phyloP scores from a whole-genome alignment of 2,797 vertebrate genomes.

The Cyclopterus lumpus region DNA sequence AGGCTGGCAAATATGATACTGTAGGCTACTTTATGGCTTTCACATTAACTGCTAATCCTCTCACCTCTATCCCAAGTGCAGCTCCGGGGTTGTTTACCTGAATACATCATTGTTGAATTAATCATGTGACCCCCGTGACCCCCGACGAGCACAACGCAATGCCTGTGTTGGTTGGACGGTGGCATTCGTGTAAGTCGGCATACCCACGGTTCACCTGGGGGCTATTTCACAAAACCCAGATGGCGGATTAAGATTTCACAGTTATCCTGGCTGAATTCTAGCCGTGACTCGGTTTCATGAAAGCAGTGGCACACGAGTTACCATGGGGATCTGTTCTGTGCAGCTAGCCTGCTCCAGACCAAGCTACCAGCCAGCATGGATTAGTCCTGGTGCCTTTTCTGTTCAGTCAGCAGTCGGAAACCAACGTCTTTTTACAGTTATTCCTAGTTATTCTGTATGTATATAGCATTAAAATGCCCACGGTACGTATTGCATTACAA shows the following conservation, averaged over 20 bases:
- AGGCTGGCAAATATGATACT: conserved; percentile 32
- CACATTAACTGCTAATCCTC: conserved; percentile 15
- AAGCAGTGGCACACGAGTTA: not conserved
- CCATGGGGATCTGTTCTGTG: not conserved
- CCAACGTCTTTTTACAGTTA: not conserved
- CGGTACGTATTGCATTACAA: too few relatives aligned
- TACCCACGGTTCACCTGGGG: not conserved
- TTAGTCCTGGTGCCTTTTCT: not conserved
- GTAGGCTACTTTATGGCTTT: conserved; percentile 11
- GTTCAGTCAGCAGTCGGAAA: not conserved
- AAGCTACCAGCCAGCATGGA: not conserved
- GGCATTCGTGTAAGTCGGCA: not conserved
- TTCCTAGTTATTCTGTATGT: not conserved
- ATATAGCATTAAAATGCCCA: not conserved
- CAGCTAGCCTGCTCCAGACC: not conserved
- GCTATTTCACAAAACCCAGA: not conserved
- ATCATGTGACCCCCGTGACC: conserved; percentile 9
- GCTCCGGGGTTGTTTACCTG: not conserved
- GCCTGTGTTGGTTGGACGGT: not conserved
- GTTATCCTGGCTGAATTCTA: not conserved
- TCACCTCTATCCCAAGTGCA: conserved; percentile 26
- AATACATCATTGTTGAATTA: conserved; percentile 16
- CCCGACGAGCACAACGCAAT: not conserved
- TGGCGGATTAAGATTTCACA: not conserved
- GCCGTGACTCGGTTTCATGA: not conserved